phyloP scores from a whole-genome alignment of 2,113 vertebrate genomes.

The Herpailurus yagouaroundi region DNA sequence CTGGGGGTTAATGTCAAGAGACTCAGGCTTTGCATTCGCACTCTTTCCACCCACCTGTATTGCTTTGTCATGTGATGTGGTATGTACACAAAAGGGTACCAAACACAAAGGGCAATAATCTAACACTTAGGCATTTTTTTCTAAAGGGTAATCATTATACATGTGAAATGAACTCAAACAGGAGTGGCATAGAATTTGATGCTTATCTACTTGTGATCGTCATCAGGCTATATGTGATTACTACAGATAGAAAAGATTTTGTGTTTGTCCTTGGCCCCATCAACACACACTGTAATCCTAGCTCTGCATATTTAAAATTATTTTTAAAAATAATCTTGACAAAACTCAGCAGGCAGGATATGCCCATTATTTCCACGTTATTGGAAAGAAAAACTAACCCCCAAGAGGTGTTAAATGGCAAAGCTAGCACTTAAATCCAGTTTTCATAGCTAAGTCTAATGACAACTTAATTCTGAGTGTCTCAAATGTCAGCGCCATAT shows the following conservation, averaged over 20 bases:
- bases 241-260: neutral
- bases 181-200: neutral
- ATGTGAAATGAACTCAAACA: neutral
- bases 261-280: neutral
- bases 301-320: neutral
- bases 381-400: neutral
- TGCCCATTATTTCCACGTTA: neutral
- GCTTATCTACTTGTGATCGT: neutral
- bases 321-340: neutral
- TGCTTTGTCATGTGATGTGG: neutral
- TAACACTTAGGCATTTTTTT: neutral
- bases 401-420: neutral
- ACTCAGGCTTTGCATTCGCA: neutral
- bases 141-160: neutral
- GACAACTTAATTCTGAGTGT: neutral
- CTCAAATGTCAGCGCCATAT: neutral
- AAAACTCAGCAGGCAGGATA: neutral
- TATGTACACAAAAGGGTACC: neutral
- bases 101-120: neutral
- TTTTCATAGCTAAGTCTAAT: neutral
- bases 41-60: neutral
- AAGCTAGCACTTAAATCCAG: neutral
- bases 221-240: neutral
- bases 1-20: neutral
- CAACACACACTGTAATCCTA: neutral